Percentiles rank a stretch among this genome's conserved stretches.
phyloP scores from a whole-genome alignment of 2,797 vertebrate species.

The Danio jaintianensis region DNA sequence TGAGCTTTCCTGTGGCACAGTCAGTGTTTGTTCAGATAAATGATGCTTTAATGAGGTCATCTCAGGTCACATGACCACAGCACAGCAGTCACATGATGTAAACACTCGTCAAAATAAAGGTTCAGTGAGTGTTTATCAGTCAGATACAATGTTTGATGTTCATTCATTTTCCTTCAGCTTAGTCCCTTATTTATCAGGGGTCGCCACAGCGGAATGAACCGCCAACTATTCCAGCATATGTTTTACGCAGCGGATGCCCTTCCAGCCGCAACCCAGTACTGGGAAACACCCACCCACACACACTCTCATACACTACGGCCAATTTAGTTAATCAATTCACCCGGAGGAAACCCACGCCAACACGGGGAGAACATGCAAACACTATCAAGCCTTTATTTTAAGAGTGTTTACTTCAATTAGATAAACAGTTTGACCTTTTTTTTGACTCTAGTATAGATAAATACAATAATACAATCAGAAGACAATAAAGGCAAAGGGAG shows the following conservation, averaged over 20 bases:
- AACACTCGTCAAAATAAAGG: slow-evolving; percentile 9
- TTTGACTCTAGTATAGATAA: not conserved
- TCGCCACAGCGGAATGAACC: too few species aligned
- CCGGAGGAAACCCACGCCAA: too few species aligned
- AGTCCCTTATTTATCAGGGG: too few species aligned
- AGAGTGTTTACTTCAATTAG: not conserved
- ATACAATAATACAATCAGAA: slow-evolving; percentile 44
- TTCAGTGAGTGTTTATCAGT: not conserved
- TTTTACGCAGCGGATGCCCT: too few species aligned
- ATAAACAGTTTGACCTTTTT: not conserved
- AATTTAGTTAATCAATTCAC: too few species aligned
- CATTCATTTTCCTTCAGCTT: too few species aligned
- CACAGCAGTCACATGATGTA: not conserved
- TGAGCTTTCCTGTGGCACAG: not conserved
- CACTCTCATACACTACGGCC: too few species aligned
- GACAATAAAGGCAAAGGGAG: slow-evolving; percentile 36
- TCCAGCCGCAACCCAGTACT: too few species aligned
- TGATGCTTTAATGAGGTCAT: not conserved
- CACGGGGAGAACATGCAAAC: too few species aligned
- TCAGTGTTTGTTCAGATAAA: slow-evolving; percentile 1
- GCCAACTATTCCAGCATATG: too few species aligned
- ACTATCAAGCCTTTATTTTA: slow-evolving; percentile 13
- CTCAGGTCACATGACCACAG: slow-evolving; percentile 19
- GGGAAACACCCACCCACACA: too few species aligned
- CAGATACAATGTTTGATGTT: not conserved